Conservation (phyloP, 2,113 vertebrate species). For the Malurus elegans region DNA sequence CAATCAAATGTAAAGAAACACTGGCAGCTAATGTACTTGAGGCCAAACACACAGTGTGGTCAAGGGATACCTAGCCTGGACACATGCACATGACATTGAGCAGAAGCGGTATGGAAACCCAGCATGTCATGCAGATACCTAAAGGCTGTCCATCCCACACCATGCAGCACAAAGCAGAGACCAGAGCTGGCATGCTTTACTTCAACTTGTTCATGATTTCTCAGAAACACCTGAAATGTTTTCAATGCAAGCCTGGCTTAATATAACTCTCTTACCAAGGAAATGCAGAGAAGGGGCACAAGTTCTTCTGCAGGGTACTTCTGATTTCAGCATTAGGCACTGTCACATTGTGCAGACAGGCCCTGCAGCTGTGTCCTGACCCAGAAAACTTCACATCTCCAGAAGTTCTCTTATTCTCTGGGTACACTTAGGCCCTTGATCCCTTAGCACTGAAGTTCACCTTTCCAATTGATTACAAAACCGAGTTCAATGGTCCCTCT, state of each 20-base stretch:
- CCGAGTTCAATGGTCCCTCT: background rate
- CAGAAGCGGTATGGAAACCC: background rate
- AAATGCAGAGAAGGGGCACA: background rate
- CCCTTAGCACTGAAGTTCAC: background rate
- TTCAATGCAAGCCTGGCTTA: background rate
- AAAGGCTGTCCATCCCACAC: background rate
- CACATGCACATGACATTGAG: background rate
- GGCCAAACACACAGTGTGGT: background rate
- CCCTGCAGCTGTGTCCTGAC: background rate
- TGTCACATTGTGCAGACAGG: background rate
- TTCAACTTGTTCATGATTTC: background rate
- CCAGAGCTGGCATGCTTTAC: background rate
- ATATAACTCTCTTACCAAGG: background rate
- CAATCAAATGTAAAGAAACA: background rate
- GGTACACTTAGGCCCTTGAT: background rate
- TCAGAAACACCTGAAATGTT: background rate
- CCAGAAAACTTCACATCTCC: background rate
- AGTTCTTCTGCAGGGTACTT: background rate
- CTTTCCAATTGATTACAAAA: background rate
- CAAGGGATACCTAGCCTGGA: fast-evolving
- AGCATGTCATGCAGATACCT: background rate
- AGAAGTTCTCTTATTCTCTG: background rate
- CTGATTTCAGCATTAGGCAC: background rate
- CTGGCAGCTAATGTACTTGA: background rate
- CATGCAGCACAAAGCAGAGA: background rate